Conservation (phyloP, 2,797 vertebrate genomes). For the Phataginus tetradactyla region DNA sequence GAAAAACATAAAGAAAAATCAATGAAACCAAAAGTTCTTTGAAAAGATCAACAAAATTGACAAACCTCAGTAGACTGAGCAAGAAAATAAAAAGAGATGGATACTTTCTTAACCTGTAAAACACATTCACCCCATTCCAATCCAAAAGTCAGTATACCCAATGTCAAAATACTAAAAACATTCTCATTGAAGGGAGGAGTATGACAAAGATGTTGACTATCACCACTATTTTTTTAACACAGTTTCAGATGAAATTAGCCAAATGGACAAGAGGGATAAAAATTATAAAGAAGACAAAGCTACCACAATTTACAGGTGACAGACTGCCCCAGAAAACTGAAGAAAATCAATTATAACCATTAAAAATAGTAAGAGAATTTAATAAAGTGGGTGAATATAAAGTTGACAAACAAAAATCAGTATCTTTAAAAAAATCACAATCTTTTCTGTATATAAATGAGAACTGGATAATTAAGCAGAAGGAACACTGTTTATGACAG, state of each 20-base stretch:
- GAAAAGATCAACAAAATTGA: neutral
- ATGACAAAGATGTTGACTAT: neutral
- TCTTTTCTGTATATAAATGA: neutral
- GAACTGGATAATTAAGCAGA: constrained; percentile 8
- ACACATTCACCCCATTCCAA: neutral
- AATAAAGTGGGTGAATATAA: neutral
- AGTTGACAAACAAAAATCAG: neutral
- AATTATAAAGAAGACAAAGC: neutral
- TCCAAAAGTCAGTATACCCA: neutral
- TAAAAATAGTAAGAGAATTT: neutral
- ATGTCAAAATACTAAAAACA: neutral
- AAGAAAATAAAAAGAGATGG: neutral
- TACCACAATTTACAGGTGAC: neutral
- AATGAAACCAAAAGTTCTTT: neutral
- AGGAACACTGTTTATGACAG: neutral
- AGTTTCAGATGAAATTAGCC: neutral
- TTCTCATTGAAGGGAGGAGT: neutral
- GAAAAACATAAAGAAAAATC: neutral
- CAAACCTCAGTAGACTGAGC: neutral
- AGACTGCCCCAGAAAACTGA: neutral
- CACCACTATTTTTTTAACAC: neutral
- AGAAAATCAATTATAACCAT: neutral
- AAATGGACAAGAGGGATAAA: constrained; percentile 11
- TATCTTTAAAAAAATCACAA: neutral
- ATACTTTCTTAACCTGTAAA: constrained; percentile 24